Evolutionary conservation across 1,140 invertebrate species (phyloP), one percentile per base, ranked within the genome.

Genomic region (Conus betulinus): DNA sequence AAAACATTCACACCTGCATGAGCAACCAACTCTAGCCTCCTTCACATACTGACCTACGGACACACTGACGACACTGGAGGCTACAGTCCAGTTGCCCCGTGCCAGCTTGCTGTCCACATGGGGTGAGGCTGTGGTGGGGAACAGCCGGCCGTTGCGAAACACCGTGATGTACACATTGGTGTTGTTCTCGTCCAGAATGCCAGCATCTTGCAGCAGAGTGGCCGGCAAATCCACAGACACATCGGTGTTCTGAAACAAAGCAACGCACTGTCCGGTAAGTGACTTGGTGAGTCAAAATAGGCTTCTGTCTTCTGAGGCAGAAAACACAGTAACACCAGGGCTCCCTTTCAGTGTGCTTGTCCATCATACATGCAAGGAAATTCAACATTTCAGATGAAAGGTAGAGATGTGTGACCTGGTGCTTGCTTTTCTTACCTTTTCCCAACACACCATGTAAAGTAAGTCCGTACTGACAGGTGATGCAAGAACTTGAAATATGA

Each of bases 71-170:
- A 94, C 92, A 39, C 87, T 88, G 15, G 93, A 92, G 0, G 92
- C 91, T 53, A 93, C 91, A 13, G 87, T 88, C 89, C 93, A 91
- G 52, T 89, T 89, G 60, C 90, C 91, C 10, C 81, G 85, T 13
- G 82, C 85, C 52, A 94, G 89, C n/a, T 88, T 87, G 27, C 90
- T 90, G 76, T 94, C 94, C 10, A 88, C 85, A 53, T 90, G 90
- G 10, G 81, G 67, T 11, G 88, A n/a, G 1, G 90, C 83, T 10
- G 92, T 88, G 17, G 90, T 85, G 11, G 95, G 95, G 88, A 95
- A 95, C 51, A 95, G 89, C 10, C 90, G 90, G 53, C 93, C 89
- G 85, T 92, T 92, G 71, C 92, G 91, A 90, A 94, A 95, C 17
- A 94, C 87, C 15, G 93, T 92, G 60, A 95, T 92, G 83, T 93